Conservation (phyloP, 2,797 vertebrate species). For the Carcharodon carcharias region DNA sequence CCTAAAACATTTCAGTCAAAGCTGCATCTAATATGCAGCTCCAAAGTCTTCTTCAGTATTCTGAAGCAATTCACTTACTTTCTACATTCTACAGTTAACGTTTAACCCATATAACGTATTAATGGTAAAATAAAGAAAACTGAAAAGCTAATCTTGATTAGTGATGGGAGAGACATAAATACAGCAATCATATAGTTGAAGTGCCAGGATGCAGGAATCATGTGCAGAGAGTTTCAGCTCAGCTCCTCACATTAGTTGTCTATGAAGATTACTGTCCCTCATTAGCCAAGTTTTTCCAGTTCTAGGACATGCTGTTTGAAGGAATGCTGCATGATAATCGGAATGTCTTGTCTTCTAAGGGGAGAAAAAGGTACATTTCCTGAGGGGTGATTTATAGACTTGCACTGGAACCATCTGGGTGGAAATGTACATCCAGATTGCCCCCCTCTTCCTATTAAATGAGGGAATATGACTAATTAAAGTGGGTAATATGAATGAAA, state of each 20-base stretch:
- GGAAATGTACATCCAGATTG: not conserved
- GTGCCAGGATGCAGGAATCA: not conserved
- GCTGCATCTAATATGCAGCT: not conserved
- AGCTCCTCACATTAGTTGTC: not conserved
- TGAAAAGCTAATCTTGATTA: not conserved
- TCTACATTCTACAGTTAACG: not conserved
- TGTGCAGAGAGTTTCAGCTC: not conserved
- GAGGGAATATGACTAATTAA: not conserved
- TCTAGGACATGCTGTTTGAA: not conserved
- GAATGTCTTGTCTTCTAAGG: not conserved
- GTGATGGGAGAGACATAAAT: not conserved
- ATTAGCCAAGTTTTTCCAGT: not conserved
- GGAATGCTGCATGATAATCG: not conserved
- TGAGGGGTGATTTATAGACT: not conserved
- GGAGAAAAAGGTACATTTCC: not conserved
- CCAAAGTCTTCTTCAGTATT: not conserved
- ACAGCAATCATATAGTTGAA: not conserved
- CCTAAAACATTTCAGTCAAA: not conserved
- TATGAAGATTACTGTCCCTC: not conserved
- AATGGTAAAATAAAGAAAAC: not conserved
- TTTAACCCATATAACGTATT: not conserved
- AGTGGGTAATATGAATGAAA: not conserved
- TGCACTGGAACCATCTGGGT: not conserved
- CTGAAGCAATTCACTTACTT: not conserved
- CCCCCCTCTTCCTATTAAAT: not conserved